Percentiles rank a stretch among this genome's conserved stretches.
Conservation (phyloP, 2,797 vertebrate genomes). For the Sphenodon punctatus region DNA sequence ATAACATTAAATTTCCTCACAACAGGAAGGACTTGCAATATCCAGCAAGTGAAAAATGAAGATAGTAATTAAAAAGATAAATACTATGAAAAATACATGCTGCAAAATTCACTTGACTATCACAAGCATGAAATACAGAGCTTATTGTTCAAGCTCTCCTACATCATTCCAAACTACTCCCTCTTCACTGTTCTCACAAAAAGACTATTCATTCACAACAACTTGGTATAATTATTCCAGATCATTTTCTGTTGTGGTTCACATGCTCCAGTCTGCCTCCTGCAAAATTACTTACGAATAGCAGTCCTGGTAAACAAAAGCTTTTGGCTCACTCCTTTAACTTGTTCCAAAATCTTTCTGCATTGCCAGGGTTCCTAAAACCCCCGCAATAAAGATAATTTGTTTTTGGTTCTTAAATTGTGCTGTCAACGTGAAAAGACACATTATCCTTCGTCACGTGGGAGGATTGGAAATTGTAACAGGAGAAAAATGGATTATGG, state of each 20-base stretch:
- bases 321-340: slow-evolving; percentile 18
- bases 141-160: slow-evolving; percentile 36
- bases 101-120: neutral
- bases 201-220: slow-evolving; percentile 47
- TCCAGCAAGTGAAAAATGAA: neutral
- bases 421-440: slow-evolving; percentile 4
- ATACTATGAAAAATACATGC: neutral
- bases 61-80: neutral
- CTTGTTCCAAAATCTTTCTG: slow-evolving; percentile 28
- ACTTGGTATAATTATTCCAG: slow-evolving; percentile 24
- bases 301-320: neutral
- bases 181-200: slow-evolving; percentile 45
- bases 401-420: neutral
- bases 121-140: slow-evolving; percentile 8
- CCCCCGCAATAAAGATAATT: slow-evolving; percentile 19
- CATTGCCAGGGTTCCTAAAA: slow-evolving; percentile 20
- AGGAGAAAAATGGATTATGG: slow-evolving; percentile 15
- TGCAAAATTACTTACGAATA: slow-evolving; percentile 28
- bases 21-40: neutral
- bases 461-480: neutral
- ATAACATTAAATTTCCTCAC: neutral
- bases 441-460: neutral
- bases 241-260: slow-evolving; percentile 5
- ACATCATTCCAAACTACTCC: slow-evolving; percentile 31
- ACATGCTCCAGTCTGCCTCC: slow-evolving; percentile 3